Conservation (phyloP, 2,888 invertebrate species). For the Trypoxylon attenuatum region DNA sequence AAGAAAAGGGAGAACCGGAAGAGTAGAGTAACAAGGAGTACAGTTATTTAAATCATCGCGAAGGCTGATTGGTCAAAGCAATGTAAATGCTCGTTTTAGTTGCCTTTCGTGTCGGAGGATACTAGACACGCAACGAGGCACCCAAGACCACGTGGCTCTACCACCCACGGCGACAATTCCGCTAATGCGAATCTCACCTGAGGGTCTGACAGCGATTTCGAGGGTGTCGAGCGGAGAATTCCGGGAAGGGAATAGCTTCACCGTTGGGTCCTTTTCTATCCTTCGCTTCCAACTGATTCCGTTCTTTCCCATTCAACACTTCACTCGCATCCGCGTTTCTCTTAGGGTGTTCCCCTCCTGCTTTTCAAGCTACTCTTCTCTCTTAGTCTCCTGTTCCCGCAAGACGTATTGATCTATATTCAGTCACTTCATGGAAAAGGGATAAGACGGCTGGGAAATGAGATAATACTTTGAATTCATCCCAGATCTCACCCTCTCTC, state of each 20-base stretch:
- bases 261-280: slow-evolving; percentile 15
- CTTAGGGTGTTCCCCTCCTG: neutral
- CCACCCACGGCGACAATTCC: slow-evolving; percentile 53
- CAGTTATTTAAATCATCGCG: slow-evolving; percentile 55
- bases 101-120: neutral
- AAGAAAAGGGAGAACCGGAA: slow-evolving; percentile 23
- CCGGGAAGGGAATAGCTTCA: slow-evolving; percentile 23
- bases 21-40: slow-evolving; percentile 10
- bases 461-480: slow-evolving; percentile 48
- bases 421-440: slow-evolving; percentile 43
- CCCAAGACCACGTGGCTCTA: slow-evolving; percentile 11
- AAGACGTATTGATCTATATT: slow-evolving; percentile 61
- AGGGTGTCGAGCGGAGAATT: slow-evolving; percentile 25
- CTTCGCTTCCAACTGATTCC: neutral
- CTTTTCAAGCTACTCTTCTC: neutral
- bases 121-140: too few relatives aligned
- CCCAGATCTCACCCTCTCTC: slow-evolving; percentile 34
- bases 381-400: slow-evolving; percentile 5
- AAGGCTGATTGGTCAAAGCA: slow-evolving; percentile 57
- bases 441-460: slow-evolving; percentile 41
- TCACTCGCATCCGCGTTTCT: neutral
- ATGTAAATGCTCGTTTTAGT: slow-evolving; percentile 51
- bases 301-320: slow-evolving; percentile 14
- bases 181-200: slow-evolving; percentile 58
- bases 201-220: slow-evolving; percentile 48